Evolutionary conservation across 2,888 invertebrate species (phyloP).

Genomic region (Cryptophagus acutangulus): DNA sequence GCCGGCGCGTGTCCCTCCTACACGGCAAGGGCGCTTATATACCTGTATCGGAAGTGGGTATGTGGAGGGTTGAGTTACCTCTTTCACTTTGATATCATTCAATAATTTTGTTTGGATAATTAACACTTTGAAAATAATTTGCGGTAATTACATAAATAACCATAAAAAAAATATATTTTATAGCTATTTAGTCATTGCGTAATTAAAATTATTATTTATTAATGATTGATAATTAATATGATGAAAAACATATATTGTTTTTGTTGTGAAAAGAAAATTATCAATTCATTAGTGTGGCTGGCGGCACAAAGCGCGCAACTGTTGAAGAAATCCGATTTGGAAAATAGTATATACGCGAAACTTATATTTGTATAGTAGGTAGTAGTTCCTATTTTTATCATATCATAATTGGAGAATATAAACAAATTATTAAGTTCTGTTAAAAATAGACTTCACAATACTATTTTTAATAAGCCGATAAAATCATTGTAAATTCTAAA

Average conservation of each 20-base stretch:
- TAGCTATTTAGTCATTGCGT: neutral
- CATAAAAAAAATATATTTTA: neutral
- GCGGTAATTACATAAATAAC: neutral
- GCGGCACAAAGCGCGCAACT: too few species aligned
- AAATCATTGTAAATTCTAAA: conserved; percentile 39
- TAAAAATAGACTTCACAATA: conserved; percentile 34
- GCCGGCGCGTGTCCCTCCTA: conserved; percentile 48
- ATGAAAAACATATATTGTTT: conserved; percentile 2
- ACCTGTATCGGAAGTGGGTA: conserved; percentile 36
- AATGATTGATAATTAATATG: neutral
- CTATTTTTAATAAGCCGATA: conserved; percentile 42
- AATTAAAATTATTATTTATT: neutral
- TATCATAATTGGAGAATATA: conserved; percentile 19
- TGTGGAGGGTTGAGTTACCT: conserved; percentile 20
- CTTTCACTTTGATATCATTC: conserved; percentile 8
- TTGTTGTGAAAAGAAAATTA: neutral
- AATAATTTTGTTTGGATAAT: conserved; percentile 1
- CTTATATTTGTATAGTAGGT: too few species aligned
- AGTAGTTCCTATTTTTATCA: conserved; percentile 16
- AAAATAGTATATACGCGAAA: too few species aligned
- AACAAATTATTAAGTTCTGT: conserved; percentile 24
- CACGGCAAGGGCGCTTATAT: conserved; percentile 44
- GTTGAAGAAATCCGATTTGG: too few species aligned
- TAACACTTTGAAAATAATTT: conserved; percentile 1
- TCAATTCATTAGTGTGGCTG: conserved; percentile 9